Evolutionary conservation across 2,797 vertebrate genomes (phyloP), one percentile per base, ranked within the genome.

Genomic region (Cryptoprocta ferox): DNA sequence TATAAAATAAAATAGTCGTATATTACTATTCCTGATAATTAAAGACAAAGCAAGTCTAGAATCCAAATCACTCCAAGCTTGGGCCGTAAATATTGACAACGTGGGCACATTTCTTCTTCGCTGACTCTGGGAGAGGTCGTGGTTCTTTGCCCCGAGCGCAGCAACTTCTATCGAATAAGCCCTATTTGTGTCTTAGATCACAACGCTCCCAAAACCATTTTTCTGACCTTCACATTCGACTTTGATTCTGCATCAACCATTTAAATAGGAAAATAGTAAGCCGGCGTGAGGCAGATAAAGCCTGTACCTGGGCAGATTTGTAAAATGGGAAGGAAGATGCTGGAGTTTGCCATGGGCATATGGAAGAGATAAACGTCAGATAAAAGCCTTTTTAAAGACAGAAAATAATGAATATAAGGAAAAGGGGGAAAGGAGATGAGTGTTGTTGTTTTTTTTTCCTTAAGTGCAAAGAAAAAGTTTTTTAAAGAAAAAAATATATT

Each of bases 291-390:
- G 87, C 98, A 98, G 98, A 98, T 98, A 98, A 98, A 98, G 96
- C 87, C 81, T 45, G 85, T 70, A 90, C 78, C 93, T 84, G 95
- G 95, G 97, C 89, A 76, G 88, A 97, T 97, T 98, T 94, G 59
- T 97, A 94, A 86, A 98, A 97, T 71, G 96, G 98, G 97, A 53
- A 97, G 98, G 95, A 78, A 98, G 98, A 80, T 24, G 95, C 59
- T 24, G 94, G 85, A 80, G 79, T 95, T 98, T 98, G 98, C 98
- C 98, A 98, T 86, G 53, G 98, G 98, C 98, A 92, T 98, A 89
- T 95, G 97, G 98, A 98, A 98, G 90, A 98, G 98, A 98, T 98
- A 92, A 98, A 98, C 98, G 97, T 94, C 98, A 98, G 98, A 98
- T 98, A 98, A 98, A 97, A 13, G 48, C 73, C 95, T 95, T 95